phyloP scores from a whole-genome alignment of 2,113 vertebrate species.

The Brevimyrus niger region DNA sequence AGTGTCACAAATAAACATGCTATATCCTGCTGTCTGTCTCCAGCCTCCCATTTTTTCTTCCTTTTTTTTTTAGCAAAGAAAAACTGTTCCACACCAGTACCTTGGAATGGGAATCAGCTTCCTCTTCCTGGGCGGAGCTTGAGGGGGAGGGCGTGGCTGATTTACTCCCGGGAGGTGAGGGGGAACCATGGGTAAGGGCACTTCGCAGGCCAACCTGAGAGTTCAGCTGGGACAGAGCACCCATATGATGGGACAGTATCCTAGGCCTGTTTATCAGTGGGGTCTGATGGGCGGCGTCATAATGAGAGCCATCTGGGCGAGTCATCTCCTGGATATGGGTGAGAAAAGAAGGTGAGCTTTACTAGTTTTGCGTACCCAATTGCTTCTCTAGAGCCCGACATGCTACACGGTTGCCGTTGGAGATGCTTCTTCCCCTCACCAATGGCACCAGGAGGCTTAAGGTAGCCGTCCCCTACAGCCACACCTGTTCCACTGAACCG shows the following conservation, averaged over 20 bases:
- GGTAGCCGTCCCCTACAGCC: neutral
- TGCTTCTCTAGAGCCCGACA: neutral
- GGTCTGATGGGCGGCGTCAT: constrained; percentile 76
- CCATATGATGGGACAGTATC: constrained; percentile 85
- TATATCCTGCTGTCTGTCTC: neutral
- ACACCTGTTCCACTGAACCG: constrained; percentile 7
- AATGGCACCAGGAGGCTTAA: neutral
- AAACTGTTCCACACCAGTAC: constrained; percentile 58
- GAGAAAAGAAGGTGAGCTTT: constrained; percentile 70
- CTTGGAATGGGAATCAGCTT: constrained; percentile 88
- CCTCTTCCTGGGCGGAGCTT: constrained; percentile 97
- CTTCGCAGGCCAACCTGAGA: constrained; percentile 81
- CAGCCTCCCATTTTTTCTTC: neutral
- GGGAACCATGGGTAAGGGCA: constrained; percentile 78
- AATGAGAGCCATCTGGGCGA: constrained; percentile 79
- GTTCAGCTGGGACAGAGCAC: constrained; percentile 86
- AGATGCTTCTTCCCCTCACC: neutral
- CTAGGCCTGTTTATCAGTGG: constrained; percentile 79
- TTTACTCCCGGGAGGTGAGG: constrained; percentile 93
- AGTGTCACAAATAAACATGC: neutral
- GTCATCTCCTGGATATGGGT: constrained; percentile 95
- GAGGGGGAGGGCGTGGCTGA: constrained; percentile 97
- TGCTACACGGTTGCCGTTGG: neutral
- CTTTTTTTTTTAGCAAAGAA: constrained; percentile 24
- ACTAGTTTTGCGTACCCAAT: constrained; percentile 39